Base-by-base conservation (phyloP, 2,113 vertebrate species). In the Heterocephalus glaber region DNA sequence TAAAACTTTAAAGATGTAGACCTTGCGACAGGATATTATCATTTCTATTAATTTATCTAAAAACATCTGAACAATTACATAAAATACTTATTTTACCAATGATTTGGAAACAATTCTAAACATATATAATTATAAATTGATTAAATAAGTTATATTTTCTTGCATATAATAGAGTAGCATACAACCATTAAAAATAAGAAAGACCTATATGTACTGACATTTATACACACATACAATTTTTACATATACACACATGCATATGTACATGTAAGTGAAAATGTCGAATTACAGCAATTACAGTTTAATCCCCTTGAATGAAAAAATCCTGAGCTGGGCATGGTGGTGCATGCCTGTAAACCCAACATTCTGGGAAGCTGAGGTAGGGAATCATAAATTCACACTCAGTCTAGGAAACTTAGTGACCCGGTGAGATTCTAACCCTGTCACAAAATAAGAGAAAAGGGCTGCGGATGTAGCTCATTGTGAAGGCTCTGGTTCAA, bases 31-130 rank as follows among this genome's bases (percentile, higher is more conserved):
- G 89, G 81, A 2, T 30, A 38, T 65, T 72, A 86, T 72, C 56
- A 89, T 13, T 66, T 86, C 38, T 74, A 88, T 68, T 94, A 56
- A 76, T 54, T 47, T 91, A 72, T 56, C 84, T 22, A 61, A 85
- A 93, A 61, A 54, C 65, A 85, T 54, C 70, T 84, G 10, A 1
- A 70, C n/a, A 79, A 65, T 14, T 77, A 9, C 16, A 80, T 38
- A 72, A 76, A 35, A 84, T 87, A 47, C 60, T 74, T 87, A 82
- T 87, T 89, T 95, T 94, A 68, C 47, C 60, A 95, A 47, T 97
- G 33, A 96, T 88, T 80, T 90, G n/a, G 16, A 90, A 92, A 83
- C 6, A 87, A 76, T 83, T 92, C 11, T 66, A 90, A 93, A 30
- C 28, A 35, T 60, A 63, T 0, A 22, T 80, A 87, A 87, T 77